These are phyloP conservation scores for Megamerina dolium DNA, from an alignment of 2,888 invertebrate genomes.

Conservation along the genomic window DNA sequence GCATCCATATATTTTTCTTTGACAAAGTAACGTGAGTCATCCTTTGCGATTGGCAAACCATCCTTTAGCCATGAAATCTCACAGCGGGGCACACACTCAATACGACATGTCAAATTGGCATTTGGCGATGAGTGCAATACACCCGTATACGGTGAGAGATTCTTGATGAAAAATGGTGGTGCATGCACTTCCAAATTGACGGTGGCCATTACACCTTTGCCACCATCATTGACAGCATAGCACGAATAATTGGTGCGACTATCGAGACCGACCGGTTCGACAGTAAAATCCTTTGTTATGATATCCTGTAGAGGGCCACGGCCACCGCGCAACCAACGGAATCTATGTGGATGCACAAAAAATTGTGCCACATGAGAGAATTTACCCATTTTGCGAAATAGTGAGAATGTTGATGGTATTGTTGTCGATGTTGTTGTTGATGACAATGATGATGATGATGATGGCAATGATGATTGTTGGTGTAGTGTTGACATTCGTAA, in stretches of 20 bases:
- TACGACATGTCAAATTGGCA: conserved; percentile 76
- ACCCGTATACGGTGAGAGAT: conserved; percentile 75
- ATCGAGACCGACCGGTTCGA: conserved; percentile 77
- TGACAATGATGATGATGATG: conserved; percentile 9
- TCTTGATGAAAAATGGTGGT: conserved; percentile 81
- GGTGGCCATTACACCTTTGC: conserved; percentile 65
- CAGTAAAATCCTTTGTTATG: conserved; percentile 69
- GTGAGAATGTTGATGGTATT: conserved; percentile 24
- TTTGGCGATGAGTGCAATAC: conserved; percentile 68
- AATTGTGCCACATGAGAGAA: conserved; percentile 41
- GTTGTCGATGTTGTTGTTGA: conserved; percentile 12
- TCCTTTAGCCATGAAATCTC: conserved; percentile 80
- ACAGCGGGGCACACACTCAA: conserved; percentile 85
- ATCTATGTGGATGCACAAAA: conserved; percentile 51
- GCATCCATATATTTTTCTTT: conserved; percentile 63
- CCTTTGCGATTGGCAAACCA: conserved; percentile 59
- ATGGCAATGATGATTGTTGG: conserved; percentile 4
- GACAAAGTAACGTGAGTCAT: conserved; percentile 59
- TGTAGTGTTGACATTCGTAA: background rate
- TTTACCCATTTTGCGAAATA: conserved; percentile 45
- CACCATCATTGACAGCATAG: conserved; percentile 78
- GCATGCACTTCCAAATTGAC: conserved; percentile 70
- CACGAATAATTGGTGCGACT: conserved; percentile 88
- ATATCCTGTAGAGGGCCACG: conserved; percentile 66
- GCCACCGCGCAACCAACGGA: conserved; percentile 75